Conservation (phyloP, 2,113 vertebrate species). For the Chelonoidis abingdonii region DNA sequence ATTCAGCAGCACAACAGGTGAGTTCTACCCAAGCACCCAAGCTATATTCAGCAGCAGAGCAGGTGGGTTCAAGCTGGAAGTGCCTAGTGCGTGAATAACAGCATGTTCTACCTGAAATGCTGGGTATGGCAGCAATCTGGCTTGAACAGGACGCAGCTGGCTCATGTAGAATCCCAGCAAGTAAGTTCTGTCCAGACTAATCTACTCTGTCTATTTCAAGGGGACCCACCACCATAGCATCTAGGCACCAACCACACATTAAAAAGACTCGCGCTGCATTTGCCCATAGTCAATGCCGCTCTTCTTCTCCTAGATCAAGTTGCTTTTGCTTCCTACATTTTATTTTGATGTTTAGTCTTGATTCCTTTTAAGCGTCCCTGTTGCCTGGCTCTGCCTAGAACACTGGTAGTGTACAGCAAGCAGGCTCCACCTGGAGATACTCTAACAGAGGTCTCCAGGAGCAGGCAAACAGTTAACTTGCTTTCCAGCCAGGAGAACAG, state of each 20-base stretch:
- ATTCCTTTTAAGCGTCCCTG: not conserved
- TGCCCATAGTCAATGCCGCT: not conserved
- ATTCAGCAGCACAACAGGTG: not conserved
- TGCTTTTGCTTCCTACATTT: not conserved
- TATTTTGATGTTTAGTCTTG: not conserved
- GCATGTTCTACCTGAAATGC: not conserved
- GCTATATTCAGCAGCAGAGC: not conserved
- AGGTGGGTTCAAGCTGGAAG: not conserved
- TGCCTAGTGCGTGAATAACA: not conserved
- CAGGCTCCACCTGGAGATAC: fast-evolving
- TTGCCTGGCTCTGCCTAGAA: not conserved
- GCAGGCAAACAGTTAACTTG: not conserved
- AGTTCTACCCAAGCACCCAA: not conserved
- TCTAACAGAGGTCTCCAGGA: not conserved
- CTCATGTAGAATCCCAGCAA: not conserved
- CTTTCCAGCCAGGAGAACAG: not conserved
- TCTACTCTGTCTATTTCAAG: not conserved
- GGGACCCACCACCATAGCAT: not conserved
- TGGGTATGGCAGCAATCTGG: not conserved
- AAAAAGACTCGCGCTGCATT: not conserved
- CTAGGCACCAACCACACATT: not conserved
- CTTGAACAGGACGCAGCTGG: not conserved
- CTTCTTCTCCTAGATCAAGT: not conserved
- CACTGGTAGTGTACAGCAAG: not conserved
- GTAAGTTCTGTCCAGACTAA: not conserved